Conservation (phyloP, 2,797 vertebrate genomes). For the Lindbergichthys nudifrons region DNA sequence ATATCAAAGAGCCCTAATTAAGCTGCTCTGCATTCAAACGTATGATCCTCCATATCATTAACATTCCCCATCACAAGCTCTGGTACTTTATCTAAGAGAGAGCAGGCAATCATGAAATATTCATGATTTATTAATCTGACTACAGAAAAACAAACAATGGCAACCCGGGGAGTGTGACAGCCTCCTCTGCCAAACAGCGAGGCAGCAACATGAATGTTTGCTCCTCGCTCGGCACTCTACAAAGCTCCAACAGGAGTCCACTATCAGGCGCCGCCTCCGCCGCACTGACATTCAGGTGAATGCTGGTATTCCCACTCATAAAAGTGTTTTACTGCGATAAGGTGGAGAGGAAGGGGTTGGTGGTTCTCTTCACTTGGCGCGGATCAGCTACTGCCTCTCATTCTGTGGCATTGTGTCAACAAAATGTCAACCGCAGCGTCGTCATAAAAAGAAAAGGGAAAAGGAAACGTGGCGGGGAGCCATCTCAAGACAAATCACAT, state of each 20-base stretch:
- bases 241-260: constrained; percentile 40
- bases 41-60: constrained; percentile 82
- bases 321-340: constrained; percentile 64
- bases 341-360: constrained; percentile 30
- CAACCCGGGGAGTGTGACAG: constrained; percentile 66
- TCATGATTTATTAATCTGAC: constrained; percentile 84
- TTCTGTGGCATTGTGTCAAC: constrained; percentile 48
- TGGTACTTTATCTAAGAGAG: constrained; percentile 75
- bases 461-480: constrained; percentile 53
- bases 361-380: constrained; percentile 43
- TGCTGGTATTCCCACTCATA: constrained; percentile 50
- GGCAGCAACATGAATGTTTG: constrained; percentile 37
- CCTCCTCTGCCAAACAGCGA: constrained; percentile 48
- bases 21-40: constrained; percentile 71
- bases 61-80: constrained; percentile 73
- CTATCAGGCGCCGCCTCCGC: constrained; percentile 19
- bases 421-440: constrained; percentile 43
- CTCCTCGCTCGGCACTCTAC: constrained; percentile 37
- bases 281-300: constrained; percentile 47
- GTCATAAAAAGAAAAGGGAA: constrained; percentile 5
- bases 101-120: constrained; percentile 83
- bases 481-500: constrained; percentile 50
- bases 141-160: constrained; percentile 80
- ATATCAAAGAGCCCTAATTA: constrained; percentile 83
- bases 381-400: constrained; percentile 35